Conservation (phyloP, 2,113 vertebrate genomes). For the Aldabrachelys gigantea region DNA sequence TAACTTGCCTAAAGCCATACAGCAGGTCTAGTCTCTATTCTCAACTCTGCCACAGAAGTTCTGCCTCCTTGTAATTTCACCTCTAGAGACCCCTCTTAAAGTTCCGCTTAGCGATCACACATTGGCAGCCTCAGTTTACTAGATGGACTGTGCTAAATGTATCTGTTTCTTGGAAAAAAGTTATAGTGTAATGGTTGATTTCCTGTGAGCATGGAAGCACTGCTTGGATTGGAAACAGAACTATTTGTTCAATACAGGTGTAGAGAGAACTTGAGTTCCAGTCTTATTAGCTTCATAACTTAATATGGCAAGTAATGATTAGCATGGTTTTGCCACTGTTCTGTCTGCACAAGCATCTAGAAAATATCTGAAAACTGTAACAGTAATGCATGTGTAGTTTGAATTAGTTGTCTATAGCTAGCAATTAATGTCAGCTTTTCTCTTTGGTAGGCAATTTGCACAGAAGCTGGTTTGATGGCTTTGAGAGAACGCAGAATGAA, state of each 20-base stretch:
- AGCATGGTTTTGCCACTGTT: not conserved
- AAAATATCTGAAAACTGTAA: not conserved
- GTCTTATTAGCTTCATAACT: not conserved
- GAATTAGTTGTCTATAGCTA: not conserved
- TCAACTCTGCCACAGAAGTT: no score
- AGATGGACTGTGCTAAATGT: not conserved
- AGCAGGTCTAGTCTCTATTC: not conserved
- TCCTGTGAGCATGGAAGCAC: rapidly evolving
- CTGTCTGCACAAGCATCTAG: rapidly evolving
- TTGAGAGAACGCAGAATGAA: conserved; percentile 96
- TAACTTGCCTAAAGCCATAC: not conserved
- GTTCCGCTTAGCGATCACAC: not conserved
- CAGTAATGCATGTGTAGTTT: not conserved
- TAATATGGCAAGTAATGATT: not conserved
- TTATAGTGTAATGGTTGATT: not conserved
- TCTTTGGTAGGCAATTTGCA: conserved; percentile 92
- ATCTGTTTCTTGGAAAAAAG: not conserved
- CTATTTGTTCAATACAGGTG: not conserved
- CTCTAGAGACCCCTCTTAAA: not conserved
- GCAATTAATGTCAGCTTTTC: not conserved
- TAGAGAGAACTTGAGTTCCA: not conserved
- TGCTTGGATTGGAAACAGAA: not conserved
- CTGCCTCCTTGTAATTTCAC: not conserved
- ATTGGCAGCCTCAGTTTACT: not conserved
- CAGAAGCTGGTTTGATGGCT: conserved; percentile 97